Evolutionary conservation across 2,888 invertebrate genomes (phyloP).

Genomic region (Galerucella pusilla): DNA sequence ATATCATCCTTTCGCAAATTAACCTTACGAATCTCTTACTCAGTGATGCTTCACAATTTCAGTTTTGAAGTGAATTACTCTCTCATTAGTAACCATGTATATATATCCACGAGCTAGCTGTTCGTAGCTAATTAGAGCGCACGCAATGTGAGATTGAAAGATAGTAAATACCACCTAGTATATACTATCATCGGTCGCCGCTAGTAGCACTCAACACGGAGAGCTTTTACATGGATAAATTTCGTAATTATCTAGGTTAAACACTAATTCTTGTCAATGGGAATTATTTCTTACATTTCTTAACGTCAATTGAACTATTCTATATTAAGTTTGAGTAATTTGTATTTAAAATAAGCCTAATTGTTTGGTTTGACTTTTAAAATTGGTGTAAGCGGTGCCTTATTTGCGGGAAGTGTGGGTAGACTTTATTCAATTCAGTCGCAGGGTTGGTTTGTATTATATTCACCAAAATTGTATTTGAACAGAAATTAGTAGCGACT

Average conservation of each 20-base stretch:
- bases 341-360: constrained; percentile 3
- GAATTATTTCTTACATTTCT: constrained; percentile 34
- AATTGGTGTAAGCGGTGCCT: constrained; percentile 17
- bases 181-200: constrained; percentile 4
- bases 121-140: constrained; percentile 31
- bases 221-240: constrained; percentile 42
- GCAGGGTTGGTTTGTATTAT: too few species aligned
- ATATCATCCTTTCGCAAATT: not conserved
- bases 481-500: not conserved
- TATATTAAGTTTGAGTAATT: constrained; percentile 11
- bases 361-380: not conserved
- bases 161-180: constrained; percentile 8
- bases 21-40: not conserved
- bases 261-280: constrained; percentile 46
- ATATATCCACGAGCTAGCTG: constrained; percentile 12
- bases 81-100: constrained; percentile 2
- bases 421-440: not conserved
- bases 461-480: not conserved
- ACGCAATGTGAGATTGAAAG: constrained; percentile 25
- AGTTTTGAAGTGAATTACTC: constrained; percentile 10
- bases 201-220: constrained; percentile 22
- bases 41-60: not conserved
- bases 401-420: constrained; percentile 16
- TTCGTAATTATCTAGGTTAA: constrained; percentile 47
- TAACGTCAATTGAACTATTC: constrained; percentile 11